Evolutionary conservation across 1,140 invertebrate genomes (phyloP).

Genomic region (Phymastichus coffea): DNA sequence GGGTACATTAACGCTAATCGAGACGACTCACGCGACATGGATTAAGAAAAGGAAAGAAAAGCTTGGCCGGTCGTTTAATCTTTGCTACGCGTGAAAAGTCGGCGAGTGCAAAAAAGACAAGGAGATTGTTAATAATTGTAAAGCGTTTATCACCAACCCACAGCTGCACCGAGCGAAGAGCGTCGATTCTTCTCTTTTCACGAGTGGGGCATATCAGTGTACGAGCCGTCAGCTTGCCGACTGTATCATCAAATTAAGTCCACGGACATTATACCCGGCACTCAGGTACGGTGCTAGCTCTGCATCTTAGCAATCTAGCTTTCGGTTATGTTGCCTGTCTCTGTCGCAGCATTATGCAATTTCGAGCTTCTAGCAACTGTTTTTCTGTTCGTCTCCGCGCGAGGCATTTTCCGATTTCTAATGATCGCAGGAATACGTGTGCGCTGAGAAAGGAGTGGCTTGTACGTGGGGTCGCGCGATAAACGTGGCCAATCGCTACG

Average conservation of each 20-base stretch:
- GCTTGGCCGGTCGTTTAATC: not conserved
- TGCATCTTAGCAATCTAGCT: not conserved
- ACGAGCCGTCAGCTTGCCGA: conserved; percentile 73
- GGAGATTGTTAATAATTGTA: too few species aligned
- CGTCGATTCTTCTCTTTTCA: conserved; percentile 76
- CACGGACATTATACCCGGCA: conserved; percentile 74
- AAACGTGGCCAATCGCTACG: conserved; percentile 71
- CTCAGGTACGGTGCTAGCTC: conserved; percentile 57
- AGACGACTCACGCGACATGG: conserved; percentile 2
- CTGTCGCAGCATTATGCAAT: not conserved
- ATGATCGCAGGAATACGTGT: conserved; percentile 74
- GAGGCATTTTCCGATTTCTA: too few species aligned
- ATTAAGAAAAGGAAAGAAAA: conserved; percentile 16
- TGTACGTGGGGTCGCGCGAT: conserved; percentile 76
- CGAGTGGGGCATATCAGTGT: conserved; percentile 74
- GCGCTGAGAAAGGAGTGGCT: conserved; percentile 64
- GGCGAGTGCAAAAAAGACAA: too few species aligned
- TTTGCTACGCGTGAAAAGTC: too few species aligned
- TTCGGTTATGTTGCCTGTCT: not conserved
- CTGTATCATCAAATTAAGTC: conserved; percentile 72
- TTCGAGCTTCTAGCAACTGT: too few species aligned
- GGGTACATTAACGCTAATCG: conserved; percentile 16
- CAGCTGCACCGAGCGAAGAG: conserved; percentile 65
- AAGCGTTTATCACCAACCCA: too few species aligned
- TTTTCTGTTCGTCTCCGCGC: too few species aligned